These are phyloP conservation scores for Porites lutea DNA, from an alignment of 64 coral and sea anemone species.

Conservation along the genomic window DNA sequence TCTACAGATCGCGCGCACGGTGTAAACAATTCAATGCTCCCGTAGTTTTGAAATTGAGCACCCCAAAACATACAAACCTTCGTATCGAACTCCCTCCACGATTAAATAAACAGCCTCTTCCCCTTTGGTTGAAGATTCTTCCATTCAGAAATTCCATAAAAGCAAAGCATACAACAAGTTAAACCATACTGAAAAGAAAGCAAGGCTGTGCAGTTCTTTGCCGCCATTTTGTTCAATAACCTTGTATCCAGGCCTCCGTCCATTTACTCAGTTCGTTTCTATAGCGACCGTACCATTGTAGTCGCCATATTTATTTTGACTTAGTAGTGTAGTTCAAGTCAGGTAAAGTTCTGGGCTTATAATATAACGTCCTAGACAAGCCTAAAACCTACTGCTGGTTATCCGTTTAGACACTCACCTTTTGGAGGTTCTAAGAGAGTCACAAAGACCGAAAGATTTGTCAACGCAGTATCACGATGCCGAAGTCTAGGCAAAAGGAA, in stretches of 20 bases:
- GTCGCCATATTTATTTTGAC: conserved; percentile 1
- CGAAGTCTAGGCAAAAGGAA: conserved; percentile 58
- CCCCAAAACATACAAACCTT: conserved; percentile 68
- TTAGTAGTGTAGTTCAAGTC: not conserved
- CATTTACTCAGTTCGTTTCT: not conserved
- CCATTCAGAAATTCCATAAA: conserved; percentile 48
- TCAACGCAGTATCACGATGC: not conserved
- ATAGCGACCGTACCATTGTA: not conserved
- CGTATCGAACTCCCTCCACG: conserved; percentile 76
- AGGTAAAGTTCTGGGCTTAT: no score
- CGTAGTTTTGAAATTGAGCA: not conserved
- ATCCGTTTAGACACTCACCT: not conserved
- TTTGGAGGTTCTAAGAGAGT: not conserved
- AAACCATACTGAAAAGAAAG: not conserved
- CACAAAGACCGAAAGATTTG: not conserved
- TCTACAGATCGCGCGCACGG: no score
- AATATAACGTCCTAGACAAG: no score
- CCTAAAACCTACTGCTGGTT: no score
- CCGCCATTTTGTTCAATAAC: conserved; percentile 64
- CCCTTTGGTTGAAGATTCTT: conserved; percentile 5
- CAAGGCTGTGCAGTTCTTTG: not conserved
- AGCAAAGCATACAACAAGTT: conserved; percentile 18
- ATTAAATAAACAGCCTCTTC: conserved; percentile 72
- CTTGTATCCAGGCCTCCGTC: conserved; percentile 8
- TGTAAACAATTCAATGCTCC: no score